Base-by-base conservation (phyloP, 2,113 vertebrate genomes). In the Atractosteus spatula region DNA sequence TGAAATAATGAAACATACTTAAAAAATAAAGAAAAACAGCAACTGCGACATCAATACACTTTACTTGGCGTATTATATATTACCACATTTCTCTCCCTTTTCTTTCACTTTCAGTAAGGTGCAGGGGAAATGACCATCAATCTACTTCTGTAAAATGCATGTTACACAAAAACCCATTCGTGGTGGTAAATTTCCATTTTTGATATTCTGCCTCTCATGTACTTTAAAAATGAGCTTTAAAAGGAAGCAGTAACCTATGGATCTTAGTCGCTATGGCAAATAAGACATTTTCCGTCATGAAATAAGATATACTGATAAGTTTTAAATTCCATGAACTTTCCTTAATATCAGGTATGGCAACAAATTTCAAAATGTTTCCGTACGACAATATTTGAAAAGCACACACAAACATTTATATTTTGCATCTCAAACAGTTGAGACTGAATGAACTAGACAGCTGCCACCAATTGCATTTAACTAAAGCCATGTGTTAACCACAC, bases 381-480 rank as follows among this genome's bases (percentile, higher is more conserved):
- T 13, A 59, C 0, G 2, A 59, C 14, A 16, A 2, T 6, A 13
- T 13, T 59, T 59, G 12, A 5, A 59, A 59, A 59, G 57, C 57
- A 59, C 14, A 59, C 57, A 59, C 13, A 59, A 13, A 59, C n/a
- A 16, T 13, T 59, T 59, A 59, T 14, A 59, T 16, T 59, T 59
- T 59, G 57, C 3, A 59, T n/a, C 5, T 59, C 14, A 59, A 59
- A 59, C 4, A 59, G 57, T 59, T n/a, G 57, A 59, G n/a, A 59
- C 14, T 59, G 61, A 51, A 69, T 62, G 66, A 14, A n/a, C 66
- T 51, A 69, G 14, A 54, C 62, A 72, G 62, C 70, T 71, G 71
- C 47, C 29, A 56, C 45, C 51, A 66, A 72, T 55, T 55, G 14
- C 44, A 65, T 41, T 16, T 13, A 57, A 72, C 47, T 63, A 62